Base-by-base conservation (phyloP, 2,888 invertebrate genomes). In the Lycophotia porphyrea region DNA sequence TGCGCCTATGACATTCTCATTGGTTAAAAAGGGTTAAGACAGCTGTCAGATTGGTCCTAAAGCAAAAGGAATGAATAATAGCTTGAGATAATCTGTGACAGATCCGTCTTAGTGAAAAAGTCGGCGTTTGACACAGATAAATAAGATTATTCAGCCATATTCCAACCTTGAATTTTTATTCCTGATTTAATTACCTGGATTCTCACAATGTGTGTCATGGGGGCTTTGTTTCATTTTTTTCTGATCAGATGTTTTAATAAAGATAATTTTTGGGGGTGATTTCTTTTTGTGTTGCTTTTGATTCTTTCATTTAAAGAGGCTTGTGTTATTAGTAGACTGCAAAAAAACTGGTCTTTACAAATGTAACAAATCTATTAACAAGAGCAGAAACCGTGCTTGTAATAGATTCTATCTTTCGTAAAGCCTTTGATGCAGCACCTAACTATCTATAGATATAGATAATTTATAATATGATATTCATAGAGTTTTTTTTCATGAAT, bases 1-100 rank as follows among this genome's bases (percentile, higher is more conserved):
- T 93, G 93, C 90, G 93, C 92, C 95, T 95, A 94, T 94, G 95
- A 94, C 94, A 94, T 94, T 94, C 94, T 94, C 93, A 95, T 95
- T 95, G 96, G 96, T 93, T 96, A 95, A 96, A 95, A 96, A 96
- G 96, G 96, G 96, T 96, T 96, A 94, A 95, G 94, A 93, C 95
- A 95, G 94, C 96, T 96, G 96, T 95, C 95, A 96, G 93, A 95
- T 93, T 94, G 94, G 92, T 92, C 93, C 92, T 91, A 91, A 91
- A 93, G 92, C 93, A 95, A 95, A 95, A 94, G 93, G 69, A 95
- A 95, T 96, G 95, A 96, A 85, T 94, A 94, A 96, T 96, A 90
- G 87, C 86, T 88, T 79, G 84, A 95, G 96, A 96, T 96, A 95
- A 96, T 96, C 96, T 95, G 91, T 96, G 96, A 95, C 96, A 96